phyloP scores from a whole-genome alignment of 2,113 vertebrate species.

The Limanda limanda region DNA sequence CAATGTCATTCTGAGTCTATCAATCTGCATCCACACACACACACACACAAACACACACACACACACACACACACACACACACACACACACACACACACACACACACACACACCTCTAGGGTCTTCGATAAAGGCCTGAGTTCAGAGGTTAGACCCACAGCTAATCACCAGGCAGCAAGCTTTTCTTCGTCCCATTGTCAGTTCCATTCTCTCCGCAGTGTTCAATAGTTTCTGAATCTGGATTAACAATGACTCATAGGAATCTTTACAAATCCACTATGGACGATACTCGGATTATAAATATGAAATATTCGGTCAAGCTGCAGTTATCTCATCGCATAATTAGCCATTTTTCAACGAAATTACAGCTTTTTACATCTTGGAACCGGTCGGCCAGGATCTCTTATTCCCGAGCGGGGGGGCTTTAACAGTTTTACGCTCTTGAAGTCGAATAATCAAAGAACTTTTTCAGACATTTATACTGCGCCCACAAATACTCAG shows the following conservation, averaged over 20 bases:
- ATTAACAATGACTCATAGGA: background rate
- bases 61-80: background rate
- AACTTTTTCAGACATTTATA: conserved; percentile 13
- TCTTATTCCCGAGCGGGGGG: background rate
- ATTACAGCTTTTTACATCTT: background rate
- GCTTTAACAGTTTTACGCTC: background rate
- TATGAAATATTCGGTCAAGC: background rate
- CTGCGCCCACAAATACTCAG: conserved; percentile 11
- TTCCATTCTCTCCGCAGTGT: too few relatives aligned
- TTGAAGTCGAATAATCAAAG: conserved; percentile 34
- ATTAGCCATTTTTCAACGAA: background rate
- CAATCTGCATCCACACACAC: too few relatives aligned
- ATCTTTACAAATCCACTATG: background rate
- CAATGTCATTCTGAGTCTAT: background rate
- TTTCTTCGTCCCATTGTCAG: too few relatives aligned
- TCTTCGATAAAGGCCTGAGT: background rate
- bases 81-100: background rate
- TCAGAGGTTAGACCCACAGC: too few relatives aligned
- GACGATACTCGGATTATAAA: background rate
- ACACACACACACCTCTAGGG: background rate
- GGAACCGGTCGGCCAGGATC: background rate
- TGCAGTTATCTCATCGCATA: background rate
- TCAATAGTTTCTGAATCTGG: too few relatives aligned
- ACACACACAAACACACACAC: background rate
- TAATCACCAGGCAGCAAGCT: too few relatives aligned